Base-by-base conservation (phyloP, 2,888 invertebrate species). In the Baccha elongata region DNA sequence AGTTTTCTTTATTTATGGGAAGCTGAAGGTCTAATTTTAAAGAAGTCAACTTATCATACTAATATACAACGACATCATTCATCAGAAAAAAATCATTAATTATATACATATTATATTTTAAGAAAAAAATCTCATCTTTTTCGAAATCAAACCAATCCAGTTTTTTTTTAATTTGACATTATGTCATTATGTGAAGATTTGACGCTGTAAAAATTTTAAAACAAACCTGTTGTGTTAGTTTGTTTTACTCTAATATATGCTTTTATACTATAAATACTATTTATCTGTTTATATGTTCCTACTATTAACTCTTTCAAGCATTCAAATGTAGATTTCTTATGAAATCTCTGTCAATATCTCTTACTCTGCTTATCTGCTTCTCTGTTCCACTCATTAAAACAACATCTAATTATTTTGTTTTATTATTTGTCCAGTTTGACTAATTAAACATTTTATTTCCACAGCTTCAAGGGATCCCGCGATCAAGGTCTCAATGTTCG, bases 401-500 rank as follows among this genome's bases (percentile, higher is more conserved):
- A 37, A 37, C 19, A 19, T 64, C 32, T 68, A 55, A 62, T 65
- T 21, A 62, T 32, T 32, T 55, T 40, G 10, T 6, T 42, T 53
- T n/a, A 52, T 67, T 67, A 32, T 62, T 55, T 75, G n/a, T n/a
- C 40, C 68, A 65, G n/a, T 73, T 50, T 75, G 46, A 58, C 75
- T 84, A 58, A 50, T 72, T 21, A 37, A 29, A 69, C 21, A 29
- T 72, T 64, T 53, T 32, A 2, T 69, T 72, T 81, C n/a, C 48
- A 7, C 73, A 93, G 93, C 91, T 93, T 93, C 91, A 93, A 93
- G 90, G 93, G 93, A 88, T 93, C 93, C 73, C 92, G 93, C 85
- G 93, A 93, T 88, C 91, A 93, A 84, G 92, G 92, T 85, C 91
- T 93, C 8, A 91, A 91, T 74, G 87, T 89, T 72, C 89, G 91